Evolutionary conservation across 35 echinoderm and acorn worm species (phyloP), one percentile per base, ranked within the genome.

Genomic region (Holothuria glaberrima): DNA sequence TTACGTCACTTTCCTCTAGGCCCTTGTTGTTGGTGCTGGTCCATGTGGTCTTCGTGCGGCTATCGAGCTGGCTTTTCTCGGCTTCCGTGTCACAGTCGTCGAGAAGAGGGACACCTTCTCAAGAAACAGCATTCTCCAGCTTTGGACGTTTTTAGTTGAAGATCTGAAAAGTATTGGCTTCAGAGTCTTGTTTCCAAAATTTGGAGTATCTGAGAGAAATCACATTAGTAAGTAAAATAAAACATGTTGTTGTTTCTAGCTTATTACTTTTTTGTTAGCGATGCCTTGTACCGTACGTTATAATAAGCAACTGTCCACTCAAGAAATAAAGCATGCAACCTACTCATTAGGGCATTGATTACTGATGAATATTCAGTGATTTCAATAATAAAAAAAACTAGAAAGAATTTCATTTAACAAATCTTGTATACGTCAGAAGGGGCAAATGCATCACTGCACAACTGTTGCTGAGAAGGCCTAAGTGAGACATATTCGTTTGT

Each of bases 71-170:
- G 79, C 79, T 60, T 48, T 82, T 25, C 79, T 82, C 5, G 79
- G 48, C 6, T 50, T 82, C 36, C 28, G 50, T 22, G 79, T 82
- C 35, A 27, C 30, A 12, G 79, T 82, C 25, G 79, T 82, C 13
- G 79, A 82, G 26, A 82, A 82, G 48, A 82, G 79, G 25, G 48
- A 21, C 14, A 22, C 28, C 18, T 82, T 82, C 31, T 50, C 79
- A n/a, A 82, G 79, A 33, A 50, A 82, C 48, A 82, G 79, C 48
- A 48, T 82, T 14, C 46, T 82, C 7, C 79, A 82, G 30, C 79
- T 82, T 48, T 82, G 79, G 79, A 28, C 79, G 17, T 82, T 82
- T 48, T 48, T 82, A 18, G 79, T 82, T 36, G 79, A 82, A 59
- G 79, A 82, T 33, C 79, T 82, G 22, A 82, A 82, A 31, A 29